Evolutionary conservation across 2,113 vertebrate species (phyloP), one percentile per base, ranked within the genome.

Genomic region (Prietella phreatophila): DNA sequence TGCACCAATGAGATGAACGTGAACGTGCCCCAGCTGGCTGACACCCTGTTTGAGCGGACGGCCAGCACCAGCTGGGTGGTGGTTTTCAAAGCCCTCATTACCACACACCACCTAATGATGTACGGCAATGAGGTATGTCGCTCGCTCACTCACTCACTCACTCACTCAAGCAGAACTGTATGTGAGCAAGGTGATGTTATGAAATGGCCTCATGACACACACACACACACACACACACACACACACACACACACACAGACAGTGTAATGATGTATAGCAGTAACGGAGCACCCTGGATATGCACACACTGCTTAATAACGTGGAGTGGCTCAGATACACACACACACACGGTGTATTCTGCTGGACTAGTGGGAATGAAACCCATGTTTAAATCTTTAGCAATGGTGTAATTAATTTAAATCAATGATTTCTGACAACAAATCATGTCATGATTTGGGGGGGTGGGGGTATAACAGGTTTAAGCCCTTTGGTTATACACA

Each of bases 1-100:
- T 95, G 94, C 93, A 95, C 94, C 93, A 95, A 95, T 65, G 95
- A 95, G 93, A 95, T 95, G 94, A 95, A 95, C 86, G 94, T 95
- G 90, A 95, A 89, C 82, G 94, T 95, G 84, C 95, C 95, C 85
- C 94, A 95, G 93, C 94, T 95, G 92, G 95, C 94, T 0, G 95
- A 95, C 92, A 95, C 95, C 8, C 92, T 95, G 90, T 95, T 95
- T 20, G 94, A 95, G 90, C 92, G 95, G 88, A 95, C 94, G 5
- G 93, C 94, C 92, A 95, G 94, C 94, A 95, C 93, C 88, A 95
- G 95, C 93, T 95, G 95, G 95, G 95, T 95, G 91, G 95, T 95
- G 91, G 94, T 95, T 85, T 95, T 95, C 92, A 95, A 95, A 90
- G 93, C 95, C 83, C 95, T 95, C 39, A 95, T 95, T 92, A 93